These are phyloP conservation scores for Himantopus leucocephalus DNA, from an alignment of 2,113 vertebrate genomes.

Conservation along the genomic window DNA sequence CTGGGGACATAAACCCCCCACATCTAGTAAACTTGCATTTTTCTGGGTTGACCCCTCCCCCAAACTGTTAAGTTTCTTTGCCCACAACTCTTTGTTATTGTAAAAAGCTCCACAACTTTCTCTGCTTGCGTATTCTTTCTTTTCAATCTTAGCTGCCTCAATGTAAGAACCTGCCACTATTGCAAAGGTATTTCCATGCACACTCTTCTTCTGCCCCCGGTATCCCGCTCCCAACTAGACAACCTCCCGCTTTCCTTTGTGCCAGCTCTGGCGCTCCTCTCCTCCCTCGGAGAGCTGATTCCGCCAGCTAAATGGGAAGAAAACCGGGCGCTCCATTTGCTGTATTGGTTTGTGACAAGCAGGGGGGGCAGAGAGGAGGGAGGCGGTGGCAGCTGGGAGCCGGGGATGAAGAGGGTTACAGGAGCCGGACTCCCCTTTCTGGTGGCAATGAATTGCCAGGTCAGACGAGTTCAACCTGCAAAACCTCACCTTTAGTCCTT, in stretches of 20 bases:
- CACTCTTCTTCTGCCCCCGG: neutral
- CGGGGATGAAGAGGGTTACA: neutral
- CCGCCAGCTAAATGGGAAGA: neutral
- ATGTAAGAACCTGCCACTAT: neutral
- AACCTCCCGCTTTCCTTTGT: neutral
- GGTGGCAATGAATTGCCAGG: neutral
- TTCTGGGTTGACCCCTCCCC: neutral
- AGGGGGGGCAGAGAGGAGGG: neutral
- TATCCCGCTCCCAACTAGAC: neutral
- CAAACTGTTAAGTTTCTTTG: neutral
- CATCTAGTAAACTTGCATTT: neutral
- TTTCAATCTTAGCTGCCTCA: neutral
- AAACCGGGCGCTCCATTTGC: neutral
- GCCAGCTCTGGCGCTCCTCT: neutral
- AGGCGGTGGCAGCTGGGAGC: neutral
- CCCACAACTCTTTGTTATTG: neutral
- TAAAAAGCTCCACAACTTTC: neutral
- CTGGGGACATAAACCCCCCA: fast-evolving
- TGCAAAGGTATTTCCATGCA: neutral
- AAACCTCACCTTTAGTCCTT: neutral
- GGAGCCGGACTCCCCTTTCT: neutral
- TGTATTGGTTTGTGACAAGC: neutral
- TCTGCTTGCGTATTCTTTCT: neutral
- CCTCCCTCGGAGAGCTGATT: neutral
- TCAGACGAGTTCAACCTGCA: neutral